A percentile compares a stretch with the other conserved stretches of the same genome.
phyloP scores from a whole-genome alignment of 2,797 vertebrate species.

The Paramormyrops hopkinsi region DNA sequence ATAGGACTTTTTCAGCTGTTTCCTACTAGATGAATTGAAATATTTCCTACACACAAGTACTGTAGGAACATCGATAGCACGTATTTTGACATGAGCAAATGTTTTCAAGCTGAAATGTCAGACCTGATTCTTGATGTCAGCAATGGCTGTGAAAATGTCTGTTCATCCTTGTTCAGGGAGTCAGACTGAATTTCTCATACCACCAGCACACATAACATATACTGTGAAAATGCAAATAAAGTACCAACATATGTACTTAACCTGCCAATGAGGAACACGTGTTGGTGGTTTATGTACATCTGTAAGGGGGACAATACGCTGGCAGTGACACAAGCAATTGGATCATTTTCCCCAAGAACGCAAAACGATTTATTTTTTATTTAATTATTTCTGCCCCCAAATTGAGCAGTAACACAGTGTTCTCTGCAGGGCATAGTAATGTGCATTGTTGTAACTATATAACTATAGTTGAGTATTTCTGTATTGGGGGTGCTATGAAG shows the following conservation, averaged over 20 bases:
- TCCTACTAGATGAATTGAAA: neutral
- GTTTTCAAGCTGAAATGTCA: slow-evolving; percentile 11
- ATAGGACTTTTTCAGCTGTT: neutral
- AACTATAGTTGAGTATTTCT: neutral
- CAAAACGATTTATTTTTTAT: neutral
- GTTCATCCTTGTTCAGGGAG: slow-evolving; percentile 26
- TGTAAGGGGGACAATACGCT: slow-evolving; percentile 9
- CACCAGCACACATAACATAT: neutral
- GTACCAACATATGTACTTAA: neutral
- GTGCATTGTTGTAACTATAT: neutral
- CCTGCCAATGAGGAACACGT: slow-evolving; percentile 6
- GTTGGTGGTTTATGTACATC: slow-evolving; percentile 2
- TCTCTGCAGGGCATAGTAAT: neutral
- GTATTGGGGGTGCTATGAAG: neutral
- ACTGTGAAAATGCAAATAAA: neutral
- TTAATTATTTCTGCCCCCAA: slow-evolving; percentile 21
- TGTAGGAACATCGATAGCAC: neutral
- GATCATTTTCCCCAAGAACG: slow-evolving; percentile 22
- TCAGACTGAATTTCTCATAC: neutral
- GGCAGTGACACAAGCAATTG: slow-evolving; percentile 19
- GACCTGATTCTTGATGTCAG: slow-evolving; percentile 31
- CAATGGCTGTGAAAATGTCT: slow-evolving; percentile 30
- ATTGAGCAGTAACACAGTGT: slow-evolving; percentile 5
- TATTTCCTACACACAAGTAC: neutral
- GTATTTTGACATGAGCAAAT: slow-evolving; percentile 16